These are phyloP conservation scores for Micromys minutus DNA, from an alignment of 2,113 vertebrate genomes.

Conservation along the genomic window DNA sequence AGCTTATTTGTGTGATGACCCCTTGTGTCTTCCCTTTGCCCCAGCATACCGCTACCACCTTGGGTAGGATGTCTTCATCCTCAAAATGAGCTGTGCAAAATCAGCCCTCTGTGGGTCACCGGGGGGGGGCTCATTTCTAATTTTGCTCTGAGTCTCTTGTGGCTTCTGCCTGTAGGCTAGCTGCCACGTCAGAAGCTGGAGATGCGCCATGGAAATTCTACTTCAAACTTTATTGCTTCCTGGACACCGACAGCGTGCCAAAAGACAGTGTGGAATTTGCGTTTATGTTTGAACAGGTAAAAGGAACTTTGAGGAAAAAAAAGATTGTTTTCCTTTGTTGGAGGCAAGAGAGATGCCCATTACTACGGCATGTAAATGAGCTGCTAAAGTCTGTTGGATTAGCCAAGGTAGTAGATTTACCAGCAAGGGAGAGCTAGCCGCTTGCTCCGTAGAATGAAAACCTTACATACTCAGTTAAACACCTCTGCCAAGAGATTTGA, in stretches of 20 bases:
- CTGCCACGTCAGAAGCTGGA: slow-evolving; percentile 86
- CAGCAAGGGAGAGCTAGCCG: too few relatives aligned
- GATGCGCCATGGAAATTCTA: slow-evolving; percentile 94
- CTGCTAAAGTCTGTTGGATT: background rate
- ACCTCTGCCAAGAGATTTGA: background rate
- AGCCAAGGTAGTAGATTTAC: fast-evolving
- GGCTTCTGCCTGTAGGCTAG: slow-evolving; percentile 84
- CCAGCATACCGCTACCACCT: fast-evolving
- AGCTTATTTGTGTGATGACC: fast-evolving
- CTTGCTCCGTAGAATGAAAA: background rate
- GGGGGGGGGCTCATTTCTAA: fast-evolving
- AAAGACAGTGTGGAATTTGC: slow-evolving; percentile 97
- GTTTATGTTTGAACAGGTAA: slow-evolving; percentile 99
- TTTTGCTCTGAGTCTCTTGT: background rate
- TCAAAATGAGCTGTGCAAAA: background rate
- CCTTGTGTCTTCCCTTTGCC: background rate
- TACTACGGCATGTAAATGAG: fast-evolving
- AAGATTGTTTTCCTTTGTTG: background rate
- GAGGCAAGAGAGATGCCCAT: fast-evolving
- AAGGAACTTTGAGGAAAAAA: background rate
- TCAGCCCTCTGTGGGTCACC: background rate
- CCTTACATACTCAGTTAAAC: background rate
- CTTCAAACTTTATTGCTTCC: slow-evolving; percentile 99
- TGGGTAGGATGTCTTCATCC: background rate
- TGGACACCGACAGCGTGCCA: slow-evolving; percentile 94